Percentiles rank a stretch among this genome's conserved stretches.
phyloP scores from a whole-genome alignment of 30 jellyfish, hydroid and myxozoan genomes.

The Hydra vulgaris region DNA sequence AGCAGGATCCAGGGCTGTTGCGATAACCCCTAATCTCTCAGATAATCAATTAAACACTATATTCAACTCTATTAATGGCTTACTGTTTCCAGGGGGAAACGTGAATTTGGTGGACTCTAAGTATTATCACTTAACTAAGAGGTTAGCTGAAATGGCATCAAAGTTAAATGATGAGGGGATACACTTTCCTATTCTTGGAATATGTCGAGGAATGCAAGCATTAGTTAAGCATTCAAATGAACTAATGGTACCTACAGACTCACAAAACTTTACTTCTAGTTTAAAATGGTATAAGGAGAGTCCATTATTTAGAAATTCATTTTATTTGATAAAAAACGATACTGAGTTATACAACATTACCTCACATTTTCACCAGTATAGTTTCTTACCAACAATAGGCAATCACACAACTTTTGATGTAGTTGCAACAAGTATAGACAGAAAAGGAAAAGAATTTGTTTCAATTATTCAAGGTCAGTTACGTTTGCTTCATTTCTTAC shows the following conservation, averaged over 20 bases:
- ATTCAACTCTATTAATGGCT: slow-evolving; percentile 41
- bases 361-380: slow-evolving; percentile 50
- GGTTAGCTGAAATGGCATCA: slow-evolving; percentile 32
- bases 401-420: slow-evolving; percentile 13
- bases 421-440: slow-evolving; percentile 41
- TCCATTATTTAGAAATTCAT: slow-evolving; percentile 14
- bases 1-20: slow-evolving; percentile 82
- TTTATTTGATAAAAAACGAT: slow-evolving; percentile 4
- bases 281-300: slow-evolving; percentile 19
- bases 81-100: slow-evolving; percentile 77
- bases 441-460: slow-evolving; percentile 41
- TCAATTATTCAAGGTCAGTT: slow-evolving; percentile 47
- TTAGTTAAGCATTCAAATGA: slow-evolving; percentile 30
- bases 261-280: slow-evolving; percentile 38
- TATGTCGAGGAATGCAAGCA: slow-evolving; percentile 78
- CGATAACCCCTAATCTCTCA: slow-evolving; percentile 57
- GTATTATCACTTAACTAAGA: slow-evolving; percentile 20
- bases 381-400: slow-evolving; percentile 20
- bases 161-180: slow-evolving; percentile 40
- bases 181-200: slow-evolving; percentile 68
- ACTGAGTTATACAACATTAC: slow-evolving; percentile 27
- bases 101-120: slow-evolving; percentile 39
- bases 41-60: slow-evolving; percentile 13
- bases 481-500: not conserved
- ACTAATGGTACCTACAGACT: slow-evolving; percentile 42